These are phyloP conservation scores for Scortum barcoo DNA, from an alignment of 2,113 vertebrate genomes.

Conservation along the genomic window DNA sequence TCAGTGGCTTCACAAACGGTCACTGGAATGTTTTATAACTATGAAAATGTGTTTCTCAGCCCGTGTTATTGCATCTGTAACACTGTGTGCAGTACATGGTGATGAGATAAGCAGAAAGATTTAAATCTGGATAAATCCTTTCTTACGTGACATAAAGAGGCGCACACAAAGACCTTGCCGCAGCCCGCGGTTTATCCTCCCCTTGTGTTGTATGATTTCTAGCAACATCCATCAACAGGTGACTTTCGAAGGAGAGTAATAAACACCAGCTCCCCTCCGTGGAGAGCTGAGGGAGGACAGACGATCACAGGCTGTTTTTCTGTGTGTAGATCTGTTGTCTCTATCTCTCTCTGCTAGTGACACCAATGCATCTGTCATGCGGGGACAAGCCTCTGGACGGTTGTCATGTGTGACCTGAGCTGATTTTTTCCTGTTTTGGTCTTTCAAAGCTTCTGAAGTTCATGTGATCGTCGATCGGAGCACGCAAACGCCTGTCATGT, in stretches of 20 bases:
- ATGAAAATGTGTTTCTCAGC: neutral
- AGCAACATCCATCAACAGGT: constrained; percentile 17
- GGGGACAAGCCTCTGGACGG: neutral
- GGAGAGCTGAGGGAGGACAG: constrained; percentile 14
- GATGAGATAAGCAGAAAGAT: neutral
- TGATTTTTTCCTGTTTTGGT: neutral
- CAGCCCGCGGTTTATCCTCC: neutral
- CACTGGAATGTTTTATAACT: neutral
- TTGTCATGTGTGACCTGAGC: neutral
- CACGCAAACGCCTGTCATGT: constrained; percentile 3
- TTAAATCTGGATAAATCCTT: neutral
- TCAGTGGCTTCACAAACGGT: neutral
- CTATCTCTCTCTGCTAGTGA: neutral
- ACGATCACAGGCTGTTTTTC: constrained; percentile 30
- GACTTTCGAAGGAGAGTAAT: constrained; percentile 7
- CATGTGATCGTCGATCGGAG: neutral
- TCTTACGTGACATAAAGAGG: neutral
- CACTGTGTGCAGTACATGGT: neutral
- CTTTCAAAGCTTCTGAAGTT: neutral
- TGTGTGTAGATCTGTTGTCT: constrained; percentile 56
- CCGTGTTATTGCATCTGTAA: neutral
- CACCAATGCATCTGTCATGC: constrained; percentile 8
- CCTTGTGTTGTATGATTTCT: constrained; percentile 45
- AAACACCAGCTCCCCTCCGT: constrained; percentile 1
- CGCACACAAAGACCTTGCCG: neutral